Evolutionary conservation across 2,888 invertebrate genomes (phyloP), one percentile per base, ranked within the genome.

Genomic region (Ametastegia equiseti): DNA sequence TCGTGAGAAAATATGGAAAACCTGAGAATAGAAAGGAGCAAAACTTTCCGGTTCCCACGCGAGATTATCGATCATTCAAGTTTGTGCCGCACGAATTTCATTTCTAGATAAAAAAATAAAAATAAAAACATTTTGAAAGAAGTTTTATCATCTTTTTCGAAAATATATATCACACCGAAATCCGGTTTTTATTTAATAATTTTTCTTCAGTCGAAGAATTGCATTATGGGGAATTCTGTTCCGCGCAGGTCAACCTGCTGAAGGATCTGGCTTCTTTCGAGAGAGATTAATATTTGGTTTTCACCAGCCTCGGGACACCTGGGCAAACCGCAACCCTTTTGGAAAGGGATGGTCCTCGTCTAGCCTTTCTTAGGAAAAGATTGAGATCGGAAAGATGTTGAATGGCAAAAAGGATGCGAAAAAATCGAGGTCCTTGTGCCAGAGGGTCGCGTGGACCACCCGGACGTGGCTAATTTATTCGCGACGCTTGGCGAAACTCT

Each of bases 301-400:
- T 47, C 15, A 15, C n/a, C 23, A 36, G 33, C n/a, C 23, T 6
- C n/a, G 27, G 36, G 36, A 54, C 75, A 75, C 75, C 75, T 75
- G 75, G 75, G 39, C 75, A 75, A 75, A 75, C 75, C 75, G 36
- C 75, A 75, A 75, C 75, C 75, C 75, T 54, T 75, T 75, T 7
- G 11, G n/a, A 19, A 15, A 71, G 15, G 36, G 19, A 65, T 36
- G 19, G 19, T 19, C 39, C 39, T n/a, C 39, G 19, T 19, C 67
- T 19, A 13, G 19, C 39, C 39, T 39, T 39, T 67, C 67, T 36
- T 39, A 19, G 50, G 19, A 75, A 75, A 45, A 54, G 33, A 47
- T 45, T 4, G 13, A 42, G 45, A 45, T 69, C 9, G 69, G 42
- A 30, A 71, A 45, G 13, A 27, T 15, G 7, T 6, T 45, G 71